phyloP scores from a whole-genome alignment of 1,140 invertebrate genomes.

The Trichoplusia ni region DNA sequence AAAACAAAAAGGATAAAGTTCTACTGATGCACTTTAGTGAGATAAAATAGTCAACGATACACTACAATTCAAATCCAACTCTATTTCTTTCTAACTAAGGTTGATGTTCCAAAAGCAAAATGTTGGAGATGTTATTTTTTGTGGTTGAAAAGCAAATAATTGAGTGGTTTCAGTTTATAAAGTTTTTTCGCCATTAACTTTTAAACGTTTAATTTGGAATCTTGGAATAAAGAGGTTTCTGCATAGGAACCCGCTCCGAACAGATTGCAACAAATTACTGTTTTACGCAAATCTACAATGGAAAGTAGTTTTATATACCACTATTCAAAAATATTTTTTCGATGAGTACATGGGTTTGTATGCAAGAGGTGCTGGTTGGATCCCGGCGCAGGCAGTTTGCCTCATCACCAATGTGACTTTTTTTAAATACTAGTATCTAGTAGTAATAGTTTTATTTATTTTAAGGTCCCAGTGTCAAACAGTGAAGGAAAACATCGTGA shows the following conservation, averaged over 20 bases:
- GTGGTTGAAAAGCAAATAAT: slow-evolving; percentile 1
- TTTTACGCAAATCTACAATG: background rate
- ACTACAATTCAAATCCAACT: background rate
- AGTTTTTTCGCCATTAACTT: slow-evolving; percentile 35
- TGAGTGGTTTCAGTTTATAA: slow-evolving; percentile 33
- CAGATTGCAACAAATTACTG: background rate
- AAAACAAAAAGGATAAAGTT: too few relatives aligned
- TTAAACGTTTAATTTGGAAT: slow-evolving; percentile 19
- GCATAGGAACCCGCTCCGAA: background rate
- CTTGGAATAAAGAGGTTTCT: background rate
- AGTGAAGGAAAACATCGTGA: too few relatives aligned
- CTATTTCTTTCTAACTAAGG: background rate
- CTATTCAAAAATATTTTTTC: too few relatives aligned
- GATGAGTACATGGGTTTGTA: too few relatives aligned
- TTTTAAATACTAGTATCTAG: too few relatives aligned
- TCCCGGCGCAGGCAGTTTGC: too few relatives aligned
- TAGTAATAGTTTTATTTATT: too few relatives aligned
- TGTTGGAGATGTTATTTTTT: background rate
- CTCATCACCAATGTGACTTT: too few relatives aligned
- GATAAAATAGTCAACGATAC: too few relatives aligned
- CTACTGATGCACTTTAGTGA: too few relatives aligned
- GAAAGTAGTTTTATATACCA: background rate
- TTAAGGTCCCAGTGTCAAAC: too few relatives aligned
- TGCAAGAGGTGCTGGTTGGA: too few relatives aligned
- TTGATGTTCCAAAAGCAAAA: background rate